Percentiles rank a stretch among this genome's conserved stretches.
phyloP scores from a whole-genome alignment of 1,140 invertebrate species.

The Harpegnathos saltator region DNA sequence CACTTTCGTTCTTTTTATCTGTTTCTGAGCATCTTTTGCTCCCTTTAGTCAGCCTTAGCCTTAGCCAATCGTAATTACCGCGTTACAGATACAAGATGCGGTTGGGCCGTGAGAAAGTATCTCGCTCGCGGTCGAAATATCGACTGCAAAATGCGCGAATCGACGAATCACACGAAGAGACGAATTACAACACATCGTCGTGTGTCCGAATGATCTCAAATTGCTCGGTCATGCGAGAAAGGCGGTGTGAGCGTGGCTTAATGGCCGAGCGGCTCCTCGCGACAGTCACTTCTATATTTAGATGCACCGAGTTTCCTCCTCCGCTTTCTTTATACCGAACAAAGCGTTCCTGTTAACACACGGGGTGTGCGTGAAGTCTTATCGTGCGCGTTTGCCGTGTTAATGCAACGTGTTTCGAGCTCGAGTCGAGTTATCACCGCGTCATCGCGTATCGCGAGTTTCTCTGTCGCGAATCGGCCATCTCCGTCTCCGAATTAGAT shows the following conservation, averaged over 20 bases:
- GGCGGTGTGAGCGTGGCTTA: constrained; percentile 76
- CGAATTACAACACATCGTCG: neutral
- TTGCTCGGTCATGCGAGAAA: neutral
- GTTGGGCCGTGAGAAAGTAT: too few species aligned
- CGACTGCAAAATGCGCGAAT: neutral
- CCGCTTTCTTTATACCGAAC: constrained; percentile 83
- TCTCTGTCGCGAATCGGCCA: constrained; percentile 7
- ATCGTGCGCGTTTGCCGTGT: constrained; percentile 36
- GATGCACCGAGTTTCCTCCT: constrained; percentile 83
- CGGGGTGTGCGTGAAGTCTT: constrained; percentile 75
- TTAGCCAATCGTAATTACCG: too few species aligned
- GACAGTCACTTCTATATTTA: constrained; percentile 86
- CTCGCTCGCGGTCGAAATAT: constrained; percentile 1
- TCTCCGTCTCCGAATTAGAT: neutral
- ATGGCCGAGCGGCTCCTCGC: constrained; percentile 78
- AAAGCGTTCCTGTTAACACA: constrained; percentile 81
- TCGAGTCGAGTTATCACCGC: neutral
- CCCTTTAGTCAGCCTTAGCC: too few species aligned
- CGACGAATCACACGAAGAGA: neutral
- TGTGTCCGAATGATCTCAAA: constrained; percentile 28
- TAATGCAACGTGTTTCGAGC: neutral
- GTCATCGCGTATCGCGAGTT: neutral
- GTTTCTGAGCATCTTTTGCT: too few species aligned
- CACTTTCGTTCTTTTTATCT: too few species aligned
- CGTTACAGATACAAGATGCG: neutral